A percentile compares a stretch with the other conserved stretches of the same genome.
These are phyloP conservation scores for Chaetodon auriga DNA, from an alignment of 2,113 vertebrate genomes.

Conservation along the genomic window DNA sequence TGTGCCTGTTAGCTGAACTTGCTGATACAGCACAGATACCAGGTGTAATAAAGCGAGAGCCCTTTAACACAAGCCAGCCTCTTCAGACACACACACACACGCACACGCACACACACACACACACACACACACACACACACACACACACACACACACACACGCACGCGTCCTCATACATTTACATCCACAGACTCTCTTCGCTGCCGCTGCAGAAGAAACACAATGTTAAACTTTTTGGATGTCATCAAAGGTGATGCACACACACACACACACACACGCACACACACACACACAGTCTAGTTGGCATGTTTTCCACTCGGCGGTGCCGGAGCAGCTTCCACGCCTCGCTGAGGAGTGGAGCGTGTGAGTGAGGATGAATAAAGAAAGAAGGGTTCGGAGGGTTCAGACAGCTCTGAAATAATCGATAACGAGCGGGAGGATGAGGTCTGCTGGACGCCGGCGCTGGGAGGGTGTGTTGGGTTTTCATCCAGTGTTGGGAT, in stretches of 20 bases:
- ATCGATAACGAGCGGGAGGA: constrained; percentile 11
- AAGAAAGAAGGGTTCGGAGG: neutral
- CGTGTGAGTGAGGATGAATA: neutral
- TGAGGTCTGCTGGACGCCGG: neutral
- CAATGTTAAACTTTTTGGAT: constrained; percentile 18
- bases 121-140: neutral
- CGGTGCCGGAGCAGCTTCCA: constrained; percentile 1
- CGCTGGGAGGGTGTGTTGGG: neutral
- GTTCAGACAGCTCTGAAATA: constrained; percentile 2
- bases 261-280: constrained; percentile 29
- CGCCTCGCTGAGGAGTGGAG: neutral
- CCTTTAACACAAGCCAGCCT: constrained; percentile 49
- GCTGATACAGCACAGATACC: constrained; percentile 63
- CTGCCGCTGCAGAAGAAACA: constrained; percentile 12
- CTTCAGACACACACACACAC: neutral
- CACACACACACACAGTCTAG: constrained; percentile 15
- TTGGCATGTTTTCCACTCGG: neutral
- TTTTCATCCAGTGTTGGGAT: constrained; percentile 2
- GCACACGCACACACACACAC: constrained; percentile 4
- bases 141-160: neutral
- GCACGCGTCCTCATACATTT: neutral
- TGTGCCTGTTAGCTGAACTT: constrained; percentile 4
- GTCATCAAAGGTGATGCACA: neutral
- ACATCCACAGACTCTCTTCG: neutral
- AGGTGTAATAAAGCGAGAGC: constrained; percentile 40